Evolutionary conservation across 1,140 invertebrate genomes (phyloP).

Genomic region (Hormaphis cornu): DNA sequence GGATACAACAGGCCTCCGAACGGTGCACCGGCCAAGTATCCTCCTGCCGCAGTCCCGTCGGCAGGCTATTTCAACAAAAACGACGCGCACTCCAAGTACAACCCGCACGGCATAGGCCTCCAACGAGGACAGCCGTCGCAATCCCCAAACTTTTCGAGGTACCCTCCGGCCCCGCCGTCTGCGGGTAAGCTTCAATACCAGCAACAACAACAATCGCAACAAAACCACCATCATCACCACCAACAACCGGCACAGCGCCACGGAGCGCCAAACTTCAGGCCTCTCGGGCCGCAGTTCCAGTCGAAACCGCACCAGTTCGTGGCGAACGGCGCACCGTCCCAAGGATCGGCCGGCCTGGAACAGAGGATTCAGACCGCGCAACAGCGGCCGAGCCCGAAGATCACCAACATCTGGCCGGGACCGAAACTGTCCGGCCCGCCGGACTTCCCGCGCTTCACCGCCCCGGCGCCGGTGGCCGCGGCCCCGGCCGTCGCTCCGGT

Average conservation of each 20-base stretch:
- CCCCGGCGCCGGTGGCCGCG: neutral
- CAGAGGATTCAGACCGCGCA: neutral
- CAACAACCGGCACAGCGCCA: neutral
- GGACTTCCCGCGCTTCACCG: neutral
- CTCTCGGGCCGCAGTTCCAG: neutral
- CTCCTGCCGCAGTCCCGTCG: neutral
- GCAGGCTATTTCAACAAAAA: neutral
- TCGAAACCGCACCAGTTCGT: neutral
- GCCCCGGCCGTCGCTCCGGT: constrained; percentile 5
- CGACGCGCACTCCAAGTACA: constrained; percentile 7
- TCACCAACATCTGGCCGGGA: neutral
- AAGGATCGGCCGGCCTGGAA: neutral
- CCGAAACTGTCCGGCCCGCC: neutral
- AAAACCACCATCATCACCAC: neutral
- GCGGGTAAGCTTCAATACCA: neutral
- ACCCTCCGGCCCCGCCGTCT: neutral
- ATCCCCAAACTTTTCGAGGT: neutral
- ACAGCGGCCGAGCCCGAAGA: neutral
- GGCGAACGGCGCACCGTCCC: neutral
- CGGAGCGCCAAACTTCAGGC: neutral
- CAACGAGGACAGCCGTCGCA: neutral
- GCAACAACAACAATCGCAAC: neutral
- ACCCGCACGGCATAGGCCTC: neutral
- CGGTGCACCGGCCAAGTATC: constrained; percentile 7
- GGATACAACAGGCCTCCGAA: neutral